Base-by-base conservation (phyloP, 2,888 invertebrate genomes). In the Charanyca ferruginea region DNA sequence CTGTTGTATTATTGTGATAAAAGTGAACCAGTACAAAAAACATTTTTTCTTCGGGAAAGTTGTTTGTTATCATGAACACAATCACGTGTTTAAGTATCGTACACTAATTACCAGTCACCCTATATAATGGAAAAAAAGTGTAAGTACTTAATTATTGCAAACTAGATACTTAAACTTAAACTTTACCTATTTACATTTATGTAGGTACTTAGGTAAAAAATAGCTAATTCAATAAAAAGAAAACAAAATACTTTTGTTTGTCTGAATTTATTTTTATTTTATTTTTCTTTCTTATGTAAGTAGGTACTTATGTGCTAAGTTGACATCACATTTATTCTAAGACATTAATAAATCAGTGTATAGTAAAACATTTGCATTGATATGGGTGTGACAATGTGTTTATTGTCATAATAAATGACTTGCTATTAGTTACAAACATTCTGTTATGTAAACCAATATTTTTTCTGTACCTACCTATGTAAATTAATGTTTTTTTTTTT, bases 361-460 rank as follows among this genome's bases (percentile, higher is more conserved):
- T 22, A 38, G 1, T 9, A 22, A 58, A 35, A 44, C 2, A 48
- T 41, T 47, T 25, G 6, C 18, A 32, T 64, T 53, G 11, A 48
- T 63, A 48, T 7, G 8, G 11, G 4, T 41, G n/a, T 47, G 41
- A 61, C 23, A 23, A 32, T 61, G 32, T 60, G 25, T 20, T 42
- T 52, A 32, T 35, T 61, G 38, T 16, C 38, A 38, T 20, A 18
- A 52, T 35, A 51, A 51, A 69, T 52, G 1, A 32, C 23, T 47
- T 44, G 23, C n/a, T 32, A 16, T 66, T 51, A 18, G 6, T 22
- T 38, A 18, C 3, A 38, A 16, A 38, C 38, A 38, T 42, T 22
- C 25, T 3, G 16, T 38, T 54, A 28, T 28, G 54, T 41, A 16
- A 45, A 44, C 18, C 22, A 4, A 22, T 23, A 3, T 32, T 54